Conservation (phyloP, 2,113 vertebrate genomes). For the Aegithalos caudatus region DNA sequence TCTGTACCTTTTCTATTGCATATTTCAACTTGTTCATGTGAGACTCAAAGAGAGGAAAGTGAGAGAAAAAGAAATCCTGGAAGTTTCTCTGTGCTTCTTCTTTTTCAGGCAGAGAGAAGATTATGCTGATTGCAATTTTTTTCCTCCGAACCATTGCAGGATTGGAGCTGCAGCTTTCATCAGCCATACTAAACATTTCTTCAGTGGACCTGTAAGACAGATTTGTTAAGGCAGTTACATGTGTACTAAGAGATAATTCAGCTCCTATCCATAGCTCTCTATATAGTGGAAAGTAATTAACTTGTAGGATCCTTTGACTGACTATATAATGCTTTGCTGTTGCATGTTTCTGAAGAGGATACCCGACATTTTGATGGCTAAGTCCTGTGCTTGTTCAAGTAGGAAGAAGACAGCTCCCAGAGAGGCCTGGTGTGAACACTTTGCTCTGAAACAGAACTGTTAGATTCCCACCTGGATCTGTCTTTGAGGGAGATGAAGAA, state of each 20-base stretch:
- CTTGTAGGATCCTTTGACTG: background rate
- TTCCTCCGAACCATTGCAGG: slow-evolving; percentile 81
- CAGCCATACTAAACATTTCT: slow-evolving; percentile 86
- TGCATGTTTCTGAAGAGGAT: background rate
- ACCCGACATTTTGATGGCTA: background rate
- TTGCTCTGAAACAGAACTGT: background rate
- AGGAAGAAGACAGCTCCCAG: background rate
- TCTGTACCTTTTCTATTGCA: slow-evolving; percentile 84
- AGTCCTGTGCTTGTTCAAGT: background rate
- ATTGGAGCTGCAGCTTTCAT: slow-evolving; percentile 83
- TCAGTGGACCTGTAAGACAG: slow-evolving; percentile 76
- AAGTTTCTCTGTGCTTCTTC: slow-evolving; percentile 82
- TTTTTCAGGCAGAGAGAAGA: slow-evolving; percentile 82
- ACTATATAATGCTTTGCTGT: background rate
- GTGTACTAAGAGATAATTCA: background rate
- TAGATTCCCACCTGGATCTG: background rate
- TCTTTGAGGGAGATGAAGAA: background rate
- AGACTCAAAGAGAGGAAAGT: slow-evolving; percentile 87
- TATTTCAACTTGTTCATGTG: slow-evolving; percentile 89
- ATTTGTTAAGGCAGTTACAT: background rate
- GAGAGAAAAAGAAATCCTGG: slow-evolving; percentile 90
- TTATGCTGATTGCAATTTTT: slow-evolving; percentile 85
- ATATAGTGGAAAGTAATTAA: background rate
- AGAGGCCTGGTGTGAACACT: background rate
- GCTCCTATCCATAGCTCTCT: background rate